Conservation (phyloP, 2,113 vertebrate genomes). For the Thamnaconus septentrionalis region DNA sequence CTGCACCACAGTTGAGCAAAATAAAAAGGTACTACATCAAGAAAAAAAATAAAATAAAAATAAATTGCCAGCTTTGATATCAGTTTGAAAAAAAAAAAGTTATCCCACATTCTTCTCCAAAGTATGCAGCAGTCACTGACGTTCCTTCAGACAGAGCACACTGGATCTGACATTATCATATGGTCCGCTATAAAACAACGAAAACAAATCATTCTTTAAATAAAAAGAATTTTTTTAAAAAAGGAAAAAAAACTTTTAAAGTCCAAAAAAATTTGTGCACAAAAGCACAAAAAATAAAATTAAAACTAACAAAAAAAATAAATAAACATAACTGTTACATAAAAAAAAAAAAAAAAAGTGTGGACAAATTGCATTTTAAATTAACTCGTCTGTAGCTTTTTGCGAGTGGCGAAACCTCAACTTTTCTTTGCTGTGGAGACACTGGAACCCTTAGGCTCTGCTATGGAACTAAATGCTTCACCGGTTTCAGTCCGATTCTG, state of each 20-base stretch:
- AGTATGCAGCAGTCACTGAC: conserved; percentile 49
- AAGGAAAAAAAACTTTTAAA: conserved; percentile 66
- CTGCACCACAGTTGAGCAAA: conserved; percentile 71
- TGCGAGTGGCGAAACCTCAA: too few species aligned
- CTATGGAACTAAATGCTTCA: conserved; percentile 1
- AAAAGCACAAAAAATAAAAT: conserved; percentile 63
- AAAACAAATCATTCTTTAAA: conserved; percentile 77
- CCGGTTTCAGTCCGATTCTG: conserved; percentile 1
- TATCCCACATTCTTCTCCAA: conserved; percentile 53
- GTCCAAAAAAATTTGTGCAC: conserved; percentile 72
- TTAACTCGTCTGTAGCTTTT: conserved; percentile 21
- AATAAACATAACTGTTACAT: conserved; percentile 28
- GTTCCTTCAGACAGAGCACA: conserved; percentile 49
- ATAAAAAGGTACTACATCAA: background rate
- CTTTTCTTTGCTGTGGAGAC: background rate
- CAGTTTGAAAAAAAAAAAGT: conserved; percentile 59
- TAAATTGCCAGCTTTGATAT: conserved; percentile 57
- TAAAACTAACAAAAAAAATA: conserved; percentile 41
- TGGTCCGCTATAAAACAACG: conserved; percentile 76
- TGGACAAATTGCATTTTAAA: conserved; percentile 45
- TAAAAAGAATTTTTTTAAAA: conserved; percentile 64
- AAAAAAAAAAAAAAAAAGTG: conserved; percentile 11
- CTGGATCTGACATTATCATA: conserved; percentile 52
- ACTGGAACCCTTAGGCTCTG: conserved; percentile 7
- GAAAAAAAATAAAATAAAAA: conserved; percentile 52